phyloP scores from a whole-genome alignment of 2,113 vertebrate genomes.

The Narcine bancroftii region DNA sequence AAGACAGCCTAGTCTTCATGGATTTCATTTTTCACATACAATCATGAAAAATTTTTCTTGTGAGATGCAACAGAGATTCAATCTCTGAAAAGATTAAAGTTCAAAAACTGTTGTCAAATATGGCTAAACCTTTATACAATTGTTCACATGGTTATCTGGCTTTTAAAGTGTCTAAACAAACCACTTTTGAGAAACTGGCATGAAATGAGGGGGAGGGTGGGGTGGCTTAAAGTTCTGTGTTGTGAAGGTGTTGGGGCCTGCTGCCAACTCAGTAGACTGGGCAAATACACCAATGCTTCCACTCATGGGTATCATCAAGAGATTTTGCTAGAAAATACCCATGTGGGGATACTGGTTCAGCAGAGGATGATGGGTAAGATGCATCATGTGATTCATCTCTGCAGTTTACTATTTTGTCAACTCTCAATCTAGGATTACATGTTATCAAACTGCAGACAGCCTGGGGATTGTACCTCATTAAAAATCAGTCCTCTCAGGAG shows the following conservation, averaged over 20 bases:
- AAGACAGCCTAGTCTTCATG: not conserved
- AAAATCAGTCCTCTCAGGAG: not conserved
- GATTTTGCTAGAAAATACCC: not conserved
- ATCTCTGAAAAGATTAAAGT: not conserved
- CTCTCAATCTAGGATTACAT: not conserved
- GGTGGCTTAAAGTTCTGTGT: not conserved
- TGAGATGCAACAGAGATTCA: not conserved
- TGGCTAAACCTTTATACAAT: not conserved
- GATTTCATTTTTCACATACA: not conserved
- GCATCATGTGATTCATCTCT: not conserved
- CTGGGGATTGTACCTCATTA: not conserved
- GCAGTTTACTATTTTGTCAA: not conserved
- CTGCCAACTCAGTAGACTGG: not conserved
- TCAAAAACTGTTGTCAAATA: not conserved
- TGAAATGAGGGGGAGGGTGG: too few relatives aligned
- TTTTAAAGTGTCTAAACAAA: not conserved
- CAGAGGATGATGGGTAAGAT: not conserved
- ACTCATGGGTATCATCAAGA: not conserved
- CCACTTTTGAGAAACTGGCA: not conserved
- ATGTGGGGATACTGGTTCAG: not conserved
- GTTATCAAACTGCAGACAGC: not conserved
- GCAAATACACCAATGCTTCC: not conserved
- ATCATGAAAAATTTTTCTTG: not conserved
- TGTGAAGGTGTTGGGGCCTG: not conserved
- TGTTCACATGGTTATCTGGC: not conserved